phyloP scores from a whole-genome alignment of 2,797 vertebrate species.

The Enteromius fasciolatus region DNA sequence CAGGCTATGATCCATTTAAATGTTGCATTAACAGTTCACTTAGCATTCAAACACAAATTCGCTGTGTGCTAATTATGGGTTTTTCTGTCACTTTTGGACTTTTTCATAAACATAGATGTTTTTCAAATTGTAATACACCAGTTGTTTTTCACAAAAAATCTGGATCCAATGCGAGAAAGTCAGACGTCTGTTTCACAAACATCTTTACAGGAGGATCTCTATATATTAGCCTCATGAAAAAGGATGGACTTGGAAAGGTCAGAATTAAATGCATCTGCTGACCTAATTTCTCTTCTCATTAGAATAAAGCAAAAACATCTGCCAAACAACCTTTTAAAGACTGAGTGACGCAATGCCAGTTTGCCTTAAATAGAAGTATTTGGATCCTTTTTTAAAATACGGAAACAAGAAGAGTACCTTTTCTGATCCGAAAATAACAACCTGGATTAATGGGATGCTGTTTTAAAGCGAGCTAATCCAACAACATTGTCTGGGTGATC shows the following conservation, averaged over 20 bases:
- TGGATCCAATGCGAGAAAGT: neutral
- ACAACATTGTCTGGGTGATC: neutral
- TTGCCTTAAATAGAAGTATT: neutral
- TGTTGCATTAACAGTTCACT: neutral
- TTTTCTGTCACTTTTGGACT: neutral
- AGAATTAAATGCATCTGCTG: conserved; percentile 23
- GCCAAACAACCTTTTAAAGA: neutral
- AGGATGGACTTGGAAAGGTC: conserved; percentile 36
- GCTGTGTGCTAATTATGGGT: neutral
- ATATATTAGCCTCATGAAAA: conserved; percentile 18
- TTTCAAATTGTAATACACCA: neutral
- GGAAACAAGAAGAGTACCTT: neutral
- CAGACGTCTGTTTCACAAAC: neutral
- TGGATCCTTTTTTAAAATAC: neutral
- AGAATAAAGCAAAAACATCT: conserved; percentile 33
- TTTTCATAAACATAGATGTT: neutral
- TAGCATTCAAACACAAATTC: neutral
- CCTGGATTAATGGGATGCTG: conserved; percentile 10
- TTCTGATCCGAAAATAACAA: conserved; percentile 22
- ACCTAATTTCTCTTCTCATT: conserved; percentile 10
- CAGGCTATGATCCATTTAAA: neutral
- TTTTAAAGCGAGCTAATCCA: conserved; percentile 24
- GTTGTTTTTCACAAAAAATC: conserved; percentile 4
- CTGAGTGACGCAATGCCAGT: neutral
- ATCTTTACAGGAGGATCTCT: neutral